These are phyloP conservation scores for Aphodius sticticus DNA, from an alignment of 2,888 invertebrate species.

Conservation along the genomic window DNA sequence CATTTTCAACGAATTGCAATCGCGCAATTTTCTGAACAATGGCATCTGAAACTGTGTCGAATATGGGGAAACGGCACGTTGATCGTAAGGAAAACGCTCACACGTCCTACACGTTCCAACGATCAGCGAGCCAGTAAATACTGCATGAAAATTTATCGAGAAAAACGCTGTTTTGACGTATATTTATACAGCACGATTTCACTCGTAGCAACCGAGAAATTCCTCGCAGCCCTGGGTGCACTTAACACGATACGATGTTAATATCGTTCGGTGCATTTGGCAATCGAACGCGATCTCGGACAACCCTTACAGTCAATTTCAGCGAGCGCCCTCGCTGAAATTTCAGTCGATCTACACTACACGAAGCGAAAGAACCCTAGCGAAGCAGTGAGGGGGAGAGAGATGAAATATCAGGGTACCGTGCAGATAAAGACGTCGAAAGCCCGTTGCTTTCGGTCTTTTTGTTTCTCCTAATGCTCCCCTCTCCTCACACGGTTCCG, in stretches of 20 bases:
- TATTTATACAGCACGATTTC: not conserved
- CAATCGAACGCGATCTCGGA: not conserved
- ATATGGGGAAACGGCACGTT: not conserved
- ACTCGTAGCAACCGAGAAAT: not conserved
- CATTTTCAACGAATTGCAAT: not conserved
- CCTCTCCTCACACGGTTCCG: not conserved
- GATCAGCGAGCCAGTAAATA: not conserved
- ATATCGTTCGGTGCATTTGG: not conserved
- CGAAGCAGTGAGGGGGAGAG: not conserved
- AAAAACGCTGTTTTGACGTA: slow-evolving; percentile 4
- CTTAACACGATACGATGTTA: slow-evolving; percentile 4
- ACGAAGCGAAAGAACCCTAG: not conserved
- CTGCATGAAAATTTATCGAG: not conserved
- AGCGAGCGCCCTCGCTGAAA: not conserved
- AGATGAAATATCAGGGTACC: not conserved
- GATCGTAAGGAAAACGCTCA: not conserved
- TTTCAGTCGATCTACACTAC: not conserved
- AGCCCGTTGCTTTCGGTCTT: not conserved
- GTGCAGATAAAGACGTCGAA: not conserved
- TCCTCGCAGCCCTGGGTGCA: not conserved
- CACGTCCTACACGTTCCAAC: not conserved
- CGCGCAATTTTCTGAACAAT: not conserved
- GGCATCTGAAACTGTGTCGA: not conserved
- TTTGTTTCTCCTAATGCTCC: not conserved
- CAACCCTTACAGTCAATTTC: not conserved